phyloP scores from a whole-genome alignment of 2,888 invertebrate genomes.

The Brachynemurus nebulosus region DNA sequence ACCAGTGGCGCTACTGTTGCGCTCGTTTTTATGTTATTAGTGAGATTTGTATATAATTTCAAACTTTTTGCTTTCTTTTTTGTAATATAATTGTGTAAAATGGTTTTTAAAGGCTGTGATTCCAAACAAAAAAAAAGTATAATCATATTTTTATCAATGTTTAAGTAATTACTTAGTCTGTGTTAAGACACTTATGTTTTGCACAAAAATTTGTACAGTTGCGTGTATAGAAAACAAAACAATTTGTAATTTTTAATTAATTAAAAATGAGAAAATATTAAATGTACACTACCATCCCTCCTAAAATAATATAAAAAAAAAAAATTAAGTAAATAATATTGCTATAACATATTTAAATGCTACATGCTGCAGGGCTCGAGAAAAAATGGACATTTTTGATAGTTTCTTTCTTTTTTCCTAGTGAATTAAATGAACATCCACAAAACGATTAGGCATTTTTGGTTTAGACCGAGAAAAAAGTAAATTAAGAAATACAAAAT shows the following conservation, averaged over 20 bases:
- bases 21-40: neutral
- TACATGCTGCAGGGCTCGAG: too few relatives aligned
- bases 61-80: neutral
- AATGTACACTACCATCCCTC: neutral
- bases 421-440: too few relatives aligned
- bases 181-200: conserved; percentile 9
- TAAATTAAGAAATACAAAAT: too few relatives aligned
- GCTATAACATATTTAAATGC: too few relatives aligned
- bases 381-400: too few relatives aligned
- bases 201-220: conserved; percentile 10
- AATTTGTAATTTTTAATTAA: neutral
- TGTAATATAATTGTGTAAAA: neutral
- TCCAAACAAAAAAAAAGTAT: neutral
- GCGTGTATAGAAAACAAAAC: conserved; percentile 8
- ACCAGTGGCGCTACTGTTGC: too few relatives aligned
- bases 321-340: conserved; percentile 49
- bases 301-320: conserved; percentile 74
- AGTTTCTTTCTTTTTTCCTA: too few relatives aligned
- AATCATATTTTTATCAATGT: neutral
- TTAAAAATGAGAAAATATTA: neutral
- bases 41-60: neutral
- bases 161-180: neutral
- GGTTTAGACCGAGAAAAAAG: too few relatives aligned
- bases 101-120: neutral
- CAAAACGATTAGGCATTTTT: too few relatives aligned